These are phyloP conservation scores for Caenorhabditis uteleia DNA, from an alignment of 2,888 invertebrate species.

Conservation along the genomic window DNA sequence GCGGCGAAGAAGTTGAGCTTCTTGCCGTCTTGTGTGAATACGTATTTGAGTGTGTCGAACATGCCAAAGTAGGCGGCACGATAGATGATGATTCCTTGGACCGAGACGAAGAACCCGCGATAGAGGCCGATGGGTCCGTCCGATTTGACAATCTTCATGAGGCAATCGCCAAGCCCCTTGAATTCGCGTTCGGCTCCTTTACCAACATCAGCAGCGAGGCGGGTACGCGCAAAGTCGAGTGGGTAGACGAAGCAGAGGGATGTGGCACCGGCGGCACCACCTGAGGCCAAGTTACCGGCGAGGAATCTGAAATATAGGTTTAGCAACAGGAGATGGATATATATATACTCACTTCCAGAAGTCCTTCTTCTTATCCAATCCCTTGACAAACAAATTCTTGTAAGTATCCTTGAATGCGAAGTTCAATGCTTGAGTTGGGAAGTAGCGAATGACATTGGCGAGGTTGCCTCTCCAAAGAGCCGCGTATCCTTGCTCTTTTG, in stretches of 20 bases:
- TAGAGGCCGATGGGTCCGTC: conserved; percentile 87
- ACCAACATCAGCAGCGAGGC: conserved; percentile 85
- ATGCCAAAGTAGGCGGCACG: conserved; percentile 93
- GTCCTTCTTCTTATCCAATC: conserved; percentile 84
- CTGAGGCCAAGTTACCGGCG: conserved; percentile 81
- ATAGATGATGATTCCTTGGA: conserved; percentile 87
- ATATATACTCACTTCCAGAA: conserved; percentile 86
- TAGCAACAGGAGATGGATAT: no score
- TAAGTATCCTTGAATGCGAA: conserved; percentile 83
- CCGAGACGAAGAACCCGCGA: conserved; percentile 88
- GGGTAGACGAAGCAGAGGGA: conserved; percentile 93
- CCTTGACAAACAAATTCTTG: conserved; percentile 60
- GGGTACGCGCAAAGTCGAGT: conserved; percentile 90
- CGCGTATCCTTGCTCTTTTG: conserved; percentile 68
- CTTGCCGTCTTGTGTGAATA: conserved; percentile 86
- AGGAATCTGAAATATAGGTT: no score
- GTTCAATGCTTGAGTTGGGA: conserved; percentile 91
- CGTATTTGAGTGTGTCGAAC: conserved; percentile 92
- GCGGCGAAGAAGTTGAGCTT: conserved; percentile 88
- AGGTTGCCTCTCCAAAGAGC: conserved; percentile 72
- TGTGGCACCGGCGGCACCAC: conserved; percentile 91
- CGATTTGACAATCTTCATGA: conserved; percentile 80
- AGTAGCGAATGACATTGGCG: conserved; percentile 75
- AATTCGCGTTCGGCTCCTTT: conserved; percentile 85
- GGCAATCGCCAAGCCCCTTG: conserved; percentile 85